A percentile compares a stretch with the other conserved stretches of the same genome.
phyloP scores from a whole-genome alignment of 2,797 vertebrate genomes.

The Pseudocheirus occidentalis region DNA sequence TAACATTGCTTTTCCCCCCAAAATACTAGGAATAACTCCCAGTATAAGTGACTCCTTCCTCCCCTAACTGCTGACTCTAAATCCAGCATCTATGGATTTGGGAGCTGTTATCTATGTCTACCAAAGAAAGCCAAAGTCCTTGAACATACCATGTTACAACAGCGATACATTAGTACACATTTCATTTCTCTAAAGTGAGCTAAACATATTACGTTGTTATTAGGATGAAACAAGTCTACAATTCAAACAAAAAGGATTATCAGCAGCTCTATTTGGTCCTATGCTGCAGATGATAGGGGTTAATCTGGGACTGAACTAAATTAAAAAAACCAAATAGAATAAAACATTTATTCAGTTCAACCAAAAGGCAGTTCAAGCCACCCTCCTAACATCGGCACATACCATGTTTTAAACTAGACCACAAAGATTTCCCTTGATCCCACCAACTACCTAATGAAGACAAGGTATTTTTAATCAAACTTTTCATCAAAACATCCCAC shows the following conservation, averaged over 20 bases:
- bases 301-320: conserved; percentile 6
- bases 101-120: neutral
- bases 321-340: conserved; percentile 47
- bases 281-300: conserved; percentile 9
- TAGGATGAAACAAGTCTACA: neutral
- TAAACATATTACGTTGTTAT: neutral
- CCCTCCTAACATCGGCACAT: conserved; percentile 10
- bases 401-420: neutral
- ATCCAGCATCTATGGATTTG: neutral
- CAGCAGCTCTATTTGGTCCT: conserved; percentile 41
- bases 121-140: neutral
- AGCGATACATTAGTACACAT: neutral
- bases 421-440: neutral
- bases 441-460: neutral
- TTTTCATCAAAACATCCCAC: neutral
- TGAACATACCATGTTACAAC: neutral
- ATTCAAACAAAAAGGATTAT: conserved; percentile 15
- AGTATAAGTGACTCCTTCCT: neutral
- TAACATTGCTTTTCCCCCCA: neutral
- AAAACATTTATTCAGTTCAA: conserved; percentile 39
- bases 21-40: neutral
- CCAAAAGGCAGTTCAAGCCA: conserved; percentile 14
- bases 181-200: neutral
- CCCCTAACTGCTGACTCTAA: neutral
- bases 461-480: neutral